phyloP scores from a whole-genome alignment of 2,113 vertebrate species.

The Chunga burmeisteri region DNA sequence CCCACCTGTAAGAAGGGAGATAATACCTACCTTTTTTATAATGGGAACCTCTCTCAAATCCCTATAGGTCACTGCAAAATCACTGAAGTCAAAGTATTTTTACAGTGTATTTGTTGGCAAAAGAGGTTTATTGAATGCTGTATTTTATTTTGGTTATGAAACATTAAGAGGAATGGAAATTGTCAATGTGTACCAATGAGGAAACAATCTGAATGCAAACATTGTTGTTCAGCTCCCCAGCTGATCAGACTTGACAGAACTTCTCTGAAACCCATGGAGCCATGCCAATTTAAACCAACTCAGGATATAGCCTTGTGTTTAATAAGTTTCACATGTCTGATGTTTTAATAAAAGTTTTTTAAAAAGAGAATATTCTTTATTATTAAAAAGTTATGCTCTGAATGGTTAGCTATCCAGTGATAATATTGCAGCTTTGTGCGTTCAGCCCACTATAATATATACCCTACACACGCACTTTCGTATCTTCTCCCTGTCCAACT shows the following conservation, averaged over 20 bases:
- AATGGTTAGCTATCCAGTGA: background rate
- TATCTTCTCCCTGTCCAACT: background rate
- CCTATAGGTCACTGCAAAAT: background rate
- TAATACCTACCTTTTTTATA: background rate
- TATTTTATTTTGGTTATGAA: background rate
- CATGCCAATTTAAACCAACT: background rate
- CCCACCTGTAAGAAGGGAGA: background rate
- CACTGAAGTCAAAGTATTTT: background rate
- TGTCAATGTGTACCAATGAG: background rate
- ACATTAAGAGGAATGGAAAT: background rate
- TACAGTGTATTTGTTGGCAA: background rate
- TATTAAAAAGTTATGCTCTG: background rate
- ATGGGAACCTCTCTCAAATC: background rate
- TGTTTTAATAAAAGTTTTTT: background rate
- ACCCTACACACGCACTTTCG: rapidly evolving
- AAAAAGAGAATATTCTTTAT: background rate
- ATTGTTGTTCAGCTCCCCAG: background rate
- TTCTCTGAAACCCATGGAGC: background rate
- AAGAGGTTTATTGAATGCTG: background rate
- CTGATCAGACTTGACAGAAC: background rate
- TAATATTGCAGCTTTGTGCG: background rate
- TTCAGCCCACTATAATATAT: background rate
- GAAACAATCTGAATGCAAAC: background rate
- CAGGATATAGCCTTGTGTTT: background rate
- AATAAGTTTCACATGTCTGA: background rate